These are phyloP conservation scores for Epizoanthus stellaris DNA, from an alignment of 92 coral and sea anemone genomes.

Conservation along the genomic window DNA sequence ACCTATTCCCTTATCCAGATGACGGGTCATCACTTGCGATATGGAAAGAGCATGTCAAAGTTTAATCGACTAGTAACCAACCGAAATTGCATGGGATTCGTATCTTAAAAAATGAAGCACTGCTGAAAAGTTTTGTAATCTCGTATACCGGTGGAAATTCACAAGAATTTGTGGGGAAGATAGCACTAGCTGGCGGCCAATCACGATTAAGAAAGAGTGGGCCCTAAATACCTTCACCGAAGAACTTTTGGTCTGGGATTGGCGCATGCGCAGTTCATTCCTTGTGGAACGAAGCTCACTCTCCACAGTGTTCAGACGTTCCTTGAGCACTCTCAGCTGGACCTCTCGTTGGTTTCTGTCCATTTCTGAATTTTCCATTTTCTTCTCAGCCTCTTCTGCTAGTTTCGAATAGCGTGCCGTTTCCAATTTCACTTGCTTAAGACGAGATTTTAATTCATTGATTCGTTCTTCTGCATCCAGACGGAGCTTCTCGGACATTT, in stretches of 20 bases:
- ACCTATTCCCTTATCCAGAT: no score
- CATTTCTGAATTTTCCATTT: conserved; percentile 39
- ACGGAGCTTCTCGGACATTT: conserved; percentile 45
- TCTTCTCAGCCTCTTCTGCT: conserved; percentile 56
- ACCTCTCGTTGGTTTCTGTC: conserved; percentile 64
- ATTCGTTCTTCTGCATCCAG: conserved; percentile 57
- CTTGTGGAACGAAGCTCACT: conserved; percentile 26
- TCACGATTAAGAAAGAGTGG: conserved; percentile 11
- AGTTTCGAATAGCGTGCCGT: conserved; percentile 56
- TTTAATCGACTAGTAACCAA: no score
- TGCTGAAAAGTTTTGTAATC: no score
- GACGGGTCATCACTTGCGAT: no score
- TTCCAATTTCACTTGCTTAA: conserved; percentile 65
- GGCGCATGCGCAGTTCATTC: conserved; percentile 2
- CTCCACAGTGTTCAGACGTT: conserved; percentile 50
- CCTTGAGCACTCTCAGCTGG: conserved; percentile 57
- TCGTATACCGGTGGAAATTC: no score
- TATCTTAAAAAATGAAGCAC: no score
- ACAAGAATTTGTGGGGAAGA: neutral
- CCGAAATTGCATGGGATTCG: no score
- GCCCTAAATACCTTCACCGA: conserved; percentile 12
- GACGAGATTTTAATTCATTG: conserved; percentile 60
- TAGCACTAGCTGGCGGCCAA: neutral
- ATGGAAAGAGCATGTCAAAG: no score
- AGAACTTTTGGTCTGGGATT: neutral